Evolutionary conservation across 2,888 invertebrate genomes (phyloP).

Genomic region (Rhagium mordax): DNA sequence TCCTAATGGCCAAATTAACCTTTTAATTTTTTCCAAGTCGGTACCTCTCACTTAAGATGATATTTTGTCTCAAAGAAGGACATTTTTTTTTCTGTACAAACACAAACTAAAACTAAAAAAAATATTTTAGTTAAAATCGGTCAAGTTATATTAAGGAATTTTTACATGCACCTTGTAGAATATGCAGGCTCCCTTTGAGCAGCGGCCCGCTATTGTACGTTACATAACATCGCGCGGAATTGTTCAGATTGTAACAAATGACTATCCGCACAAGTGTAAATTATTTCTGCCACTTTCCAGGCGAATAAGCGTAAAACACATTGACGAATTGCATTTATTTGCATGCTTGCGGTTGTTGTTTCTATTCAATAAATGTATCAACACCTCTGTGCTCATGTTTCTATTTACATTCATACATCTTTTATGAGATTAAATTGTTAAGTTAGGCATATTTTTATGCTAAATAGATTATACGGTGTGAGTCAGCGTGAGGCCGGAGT

Average conservation of each 20-base stretch:
- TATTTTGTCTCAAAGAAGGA: too few relatives aligned
- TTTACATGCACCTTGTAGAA: background rate
- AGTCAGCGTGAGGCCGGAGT: constrained; percentile 7
- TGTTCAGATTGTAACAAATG: constrained; percentile 38
- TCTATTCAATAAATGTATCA: constrained; percentile 52
- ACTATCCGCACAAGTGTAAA: constrained; percentile 42
- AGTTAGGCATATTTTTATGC: constrained; percentile 28
- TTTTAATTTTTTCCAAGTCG: too few relatives aligned
- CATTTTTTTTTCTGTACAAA: too few relatives aligned
- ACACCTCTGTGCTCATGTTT: constrained; percentile 50
- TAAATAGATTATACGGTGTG: background rate
- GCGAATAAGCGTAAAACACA: constrained; percentile 48
- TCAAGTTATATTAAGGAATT: too few relatives aligned
- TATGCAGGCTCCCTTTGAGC: background rate
- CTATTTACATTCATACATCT: constrained; percentile 49
- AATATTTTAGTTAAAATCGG: too few relatives aligned
- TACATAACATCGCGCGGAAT: constrained; percentile 7
- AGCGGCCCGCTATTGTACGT: constrained; percentile 1
- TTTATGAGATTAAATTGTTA: constrained; percentile 43
- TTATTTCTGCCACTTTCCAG: constrained; percentile 46
- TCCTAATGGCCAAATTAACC: too few relatives aligned
- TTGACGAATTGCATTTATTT: constrained; percentile 49
- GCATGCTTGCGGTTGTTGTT: constrained; percentile 45
- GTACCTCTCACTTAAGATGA: too few relatives aligned
- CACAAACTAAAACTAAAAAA: too few relatives aligned